These are phyloP conservation scores for Ischnura elegans DNA, from an alignment of 2,888 invertebrate species.

Conservation along the genomic window DNA sequence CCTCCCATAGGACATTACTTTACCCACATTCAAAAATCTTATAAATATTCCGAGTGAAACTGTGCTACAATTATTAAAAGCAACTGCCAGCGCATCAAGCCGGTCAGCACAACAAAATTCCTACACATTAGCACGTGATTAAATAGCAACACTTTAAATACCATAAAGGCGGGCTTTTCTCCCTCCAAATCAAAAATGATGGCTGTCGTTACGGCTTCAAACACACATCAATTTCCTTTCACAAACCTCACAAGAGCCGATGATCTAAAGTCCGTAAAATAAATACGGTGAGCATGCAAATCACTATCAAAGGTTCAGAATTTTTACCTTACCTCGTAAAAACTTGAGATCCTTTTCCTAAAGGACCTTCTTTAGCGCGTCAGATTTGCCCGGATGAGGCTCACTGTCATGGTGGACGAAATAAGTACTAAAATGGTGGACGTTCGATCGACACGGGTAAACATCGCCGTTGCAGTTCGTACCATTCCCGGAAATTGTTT, in stretches of 20 bases:
- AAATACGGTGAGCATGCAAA: neutral
- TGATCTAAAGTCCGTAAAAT: neutral
- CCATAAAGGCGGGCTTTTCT: conserved; percentile 63
- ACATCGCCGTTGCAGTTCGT: neutral
- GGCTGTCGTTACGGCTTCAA: conserved; percentile 40
- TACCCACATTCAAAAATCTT: neutral
- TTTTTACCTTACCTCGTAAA: conserved; percentile 30
- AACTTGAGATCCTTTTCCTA: conserved; percentile 41
- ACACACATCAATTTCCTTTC: neutral
- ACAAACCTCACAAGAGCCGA: neutral
- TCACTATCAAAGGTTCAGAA: neutral
- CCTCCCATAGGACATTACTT: neutral
- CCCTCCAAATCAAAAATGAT: conserved; percentile 64
- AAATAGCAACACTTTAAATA: conserved; percentile 53
- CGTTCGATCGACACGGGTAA: neutral
- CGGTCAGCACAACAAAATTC: neutral
- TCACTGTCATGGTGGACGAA: conserved; percentile 59
- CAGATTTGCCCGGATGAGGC: conserved; percentile 50
- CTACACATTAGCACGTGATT: conserved; percentile 35
- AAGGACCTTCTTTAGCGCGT: conserved; percentile 60
- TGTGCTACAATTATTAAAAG: neutral
- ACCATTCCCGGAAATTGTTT: neutral
- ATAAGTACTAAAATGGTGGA: conserved; percentile 7
- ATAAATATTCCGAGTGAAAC: neutral
- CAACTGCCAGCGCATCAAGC: neutral